A percentile compares a stretch with the other conserved stretches of the same genome.
phyloP scores from a whole-genome alignment of 1,140 invertebrate species.

The Mercenaria mercenaria region DNA sequence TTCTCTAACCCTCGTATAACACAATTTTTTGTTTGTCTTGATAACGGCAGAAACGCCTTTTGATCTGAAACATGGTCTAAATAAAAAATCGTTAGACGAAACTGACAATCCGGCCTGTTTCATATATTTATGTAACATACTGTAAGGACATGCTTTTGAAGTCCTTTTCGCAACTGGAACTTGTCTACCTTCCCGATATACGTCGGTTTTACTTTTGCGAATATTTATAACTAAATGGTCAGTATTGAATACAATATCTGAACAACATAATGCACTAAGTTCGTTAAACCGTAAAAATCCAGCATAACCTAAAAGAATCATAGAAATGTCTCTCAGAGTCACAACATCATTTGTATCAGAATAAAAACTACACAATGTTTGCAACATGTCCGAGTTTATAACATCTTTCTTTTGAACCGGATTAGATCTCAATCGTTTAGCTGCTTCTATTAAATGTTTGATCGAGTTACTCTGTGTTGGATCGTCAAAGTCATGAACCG shows the following conservation, averaged over 20 bases:
- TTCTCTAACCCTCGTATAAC: no score
- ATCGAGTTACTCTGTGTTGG: not conserved
- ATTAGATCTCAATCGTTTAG: not conserved
- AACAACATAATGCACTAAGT: slow-evolving; percentile 46
- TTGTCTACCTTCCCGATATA: slow-evolving; percentile 59
- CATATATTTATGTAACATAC: slow-evolving; percentile 60
- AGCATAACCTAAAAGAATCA: slow-evolving; percentile 64
- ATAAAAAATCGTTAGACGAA: not conserved
- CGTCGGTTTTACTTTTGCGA: slow-evolving; percentile 62
- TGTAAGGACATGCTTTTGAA: slow-evolving; percentile 51
- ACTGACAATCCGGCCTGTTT: not conserved
- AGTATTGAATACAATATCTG: slow-evolving; percentile 47
- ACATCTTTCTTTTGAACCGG: not conserved
- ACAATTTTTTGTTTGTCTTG: no score
- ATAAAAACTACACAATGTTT: slow-evolving; percentile 51
- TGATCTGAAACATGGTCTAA: not conserved
- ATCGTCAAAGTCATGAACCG: slow-evolving; percentile 18
- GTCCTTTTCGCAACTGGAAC: slow-evolving; percentile 39
- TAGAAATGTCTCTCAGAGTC: slow-evolving; percentile 52
- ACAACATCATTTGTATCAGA: slow-evolving; percentile 35
- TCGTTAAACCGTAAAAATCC: slow-evolving; percentile 65
- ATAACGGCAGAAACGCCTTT: no score
- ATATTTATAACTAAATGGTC: slow-evolving; percentile 4
- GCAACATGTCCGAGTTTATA: slow-evolving; percentile 9
- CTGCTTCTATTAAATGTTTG: not conserved